Conservation (phyloP, 2,797 vertebrate genomes). For the Glossophaga mutica region DNA sequence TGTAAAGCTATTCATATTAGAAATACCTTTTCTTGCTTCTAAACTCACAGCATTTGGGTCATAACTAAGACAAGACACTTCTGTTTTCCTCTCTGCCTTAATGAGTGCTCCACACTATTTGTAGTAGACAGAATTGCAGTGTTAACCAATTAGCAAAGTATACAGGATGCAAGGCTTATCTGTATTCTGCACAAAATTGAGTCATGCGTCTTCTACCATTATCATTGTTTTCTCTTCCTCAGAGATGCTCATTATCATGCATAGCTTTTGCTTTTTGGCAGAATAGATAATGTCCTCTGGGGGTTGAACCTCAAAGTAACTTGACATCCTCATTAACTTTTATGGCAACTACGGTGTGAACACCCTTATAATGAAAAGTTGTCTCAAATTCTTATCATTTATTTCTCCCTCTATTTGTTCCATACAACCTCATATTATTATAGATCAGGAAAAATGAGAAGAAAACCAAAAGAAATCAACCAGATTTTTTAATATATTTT, state of each 20-base stretch:
- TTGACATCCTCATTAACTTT: conserved; percentile 73
- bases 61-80: conserved; percentile 30
- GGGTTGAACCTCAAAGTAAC: conserved; percentile 59
- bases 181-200: conserved; percentile 42
- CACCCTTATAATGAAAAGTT: conserved; percentile 43
- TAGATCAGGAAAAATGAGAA: background rate
- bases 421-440: conserved; percentile 15
- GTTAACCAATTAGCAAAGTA: conserved; percentile 38
- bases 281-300: conserved; percentile 57
- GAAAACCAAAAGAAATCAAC: background rate
- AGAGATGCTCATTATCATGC: conserved; percentile 64
- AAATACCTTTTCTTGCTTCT: background rate
- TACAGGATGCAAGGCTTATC: background rate
- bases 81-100: conserved; percentile 51
- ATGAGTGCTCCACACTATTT: conserved; percentile 21
- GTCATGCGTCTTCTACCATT: conserved; percentile 43
- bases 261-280: conserved; percentile 39
- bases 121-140: background rate
- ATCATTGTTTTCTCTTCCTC: conserved; percentile 14
- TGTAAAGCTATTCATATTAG: background rate
- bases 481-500: background rate
- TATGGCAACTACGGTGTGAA: conserved; percentile 41
- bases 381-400: conserved; percentile 4
- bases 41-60: conserved; percentile 11
- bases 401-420: background rate